Evolutionary conservation across 2,797 vertebrate species (phyloP), one percentile per base, ranked within the genome.

Genomic region (Cryptoblepharus egeriae): DNA sequence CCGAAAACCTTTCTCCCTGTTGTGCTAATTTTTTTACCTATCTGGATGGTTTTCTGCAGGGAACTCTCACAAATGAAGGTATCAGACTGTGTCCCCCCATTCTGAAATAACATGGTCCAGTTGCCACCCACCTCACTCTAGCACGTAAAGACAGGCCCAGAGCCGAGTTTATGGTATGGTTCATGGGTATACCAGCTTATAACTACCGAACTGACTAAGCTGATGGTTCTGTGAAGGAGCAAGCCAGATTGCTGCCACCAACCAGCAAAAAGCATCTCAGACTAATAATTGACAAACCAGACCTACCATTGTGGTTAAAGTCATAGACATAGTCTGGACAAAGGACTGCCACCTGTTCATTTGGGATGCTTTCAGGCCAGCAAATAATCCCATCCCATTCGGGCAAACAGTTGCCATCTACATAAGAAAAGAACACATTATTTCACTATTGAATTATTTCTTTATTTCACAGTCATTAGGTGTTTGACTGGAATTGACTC

Each of bases 351-450:
- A 98, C 95, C 87, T 97, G 92, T 92, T 97, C 95, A 83, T 94
- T 91, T 0, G 96, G 94, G 81, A 83, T 90, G 85, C 97, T 96
- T 88, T 84, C 86, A 0, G 97, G 98, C 98, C 98, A 98, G 79
- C 98, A 98, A 93, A 97, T 97, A 79, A 98, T 97, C 45, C 97
- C 97, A 0, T 98, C 98, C 98, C 98, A 98, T 91, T 98, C 97
- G 0, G 97, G 96, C 81, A 90, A 74, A 78, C 98, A 98, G 82
- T 95, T 93, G 45, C 91, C 88, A 3, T 96, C 97, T 98, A 92
- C 15, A 37, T 90, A 84, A 87, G 74, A 22, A 77, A 83, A 80
- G 79, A 85, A 49, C 22, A 39, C 42, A 61, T 37, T 10, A 52
- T 58, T 1, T 55, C 28, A 81, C 18, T 24, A 35, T 18, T 73